These are phyloP conservation scores for Psylliodes chrysocephalus DNA, from an alignment of 2,888 invertebrate species.

Conservation along the genomic window DNA sequence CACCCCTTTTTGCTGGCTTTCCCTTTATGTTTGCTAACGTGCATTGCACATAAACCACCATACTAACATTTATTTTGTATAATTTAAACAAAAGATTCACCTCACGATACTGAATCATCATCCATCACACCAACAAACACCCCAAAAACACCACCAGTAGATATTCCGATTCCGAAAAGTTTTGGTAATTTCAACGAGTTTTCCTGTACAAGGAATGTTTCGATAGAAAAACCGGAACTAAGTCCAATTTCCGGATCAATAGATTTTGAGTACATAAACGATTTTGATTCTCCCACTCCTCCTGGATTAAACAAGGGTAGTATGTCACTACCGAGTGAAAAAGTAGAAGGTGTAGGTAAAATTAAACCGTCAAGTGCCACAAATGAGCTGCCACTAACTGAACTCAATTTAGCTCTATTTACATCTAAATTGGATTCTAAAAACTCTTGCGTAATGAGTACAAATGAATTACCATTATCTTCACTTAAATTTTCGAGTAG, in stretches of 20 bases:
- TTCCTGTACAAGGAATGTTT: background rate
- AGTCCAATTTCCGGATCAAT: constrained; percentile 61
- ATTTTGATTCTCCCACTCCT: constrained; percentile 51
- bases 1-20: constrained; percentile 43
- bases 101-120: constrained; percentile 49
- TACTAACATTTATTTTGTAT: constrained; percentile 31
- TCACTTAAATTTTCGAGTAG: constrained; percentile 55
- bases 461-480: constrained; percentile 59
- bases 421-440: constrained; percentile 54
- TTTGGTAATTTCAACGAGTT: constrained; percentile 18
- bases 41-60: constrained; percentile 26
- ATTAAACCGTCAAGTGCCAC: constrained; percentile 62
- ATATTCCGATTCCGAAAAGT: constrained; percentile 58
- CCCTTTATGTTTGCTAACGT: constrained; percentile 40
- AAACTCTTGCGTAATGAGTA: constrained; percentile 53
- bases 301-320: constrained; percentile 31
- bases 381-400: constrained; percentile 75
- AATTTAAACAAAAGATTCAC: constrained; percentile 40
- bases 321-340: constrained; percentile 22
- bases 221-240: constrained; percentile 49
- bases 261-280: constrained; percentile 56
- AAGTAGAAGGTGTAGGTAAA: constrained; percentile 40
- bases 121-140: constrained; percentile 60
- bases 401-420: constrained; percentile 60
- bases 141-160: constrained; percentile 53